Base-by-base conservation (phyloP, 1,140 invertebrate species). In the Diorhabda sublineata region DNA sequence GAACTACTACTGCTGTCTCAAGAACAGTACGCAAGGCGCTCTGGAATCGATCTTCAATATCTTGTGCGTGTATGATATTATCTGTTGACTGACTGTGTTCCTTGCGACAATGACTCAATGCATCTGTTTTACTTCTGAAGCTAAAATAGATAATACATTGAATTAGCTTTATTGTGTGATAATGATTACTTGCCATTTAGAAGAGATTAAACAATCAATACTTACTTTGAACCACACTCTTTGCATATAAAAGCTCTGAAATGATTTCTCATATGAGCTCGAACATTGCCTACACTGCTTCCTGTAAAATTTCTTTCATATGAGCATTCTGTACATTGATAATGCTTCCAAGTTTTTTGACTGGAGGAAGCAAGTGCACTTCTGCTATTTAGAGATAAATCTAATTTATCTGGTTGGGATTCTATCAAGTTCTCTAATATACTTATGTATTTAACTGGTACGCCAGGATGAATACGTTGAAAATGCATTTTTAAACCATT, bases 181-280 rank as follows among this genome's bases (percentile, higher is more conserved):
- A 26, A 26, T 26, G 26, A 26, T 26, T 26, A 26, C 26, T 26
- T 26, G 26, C 9, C 47, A 52, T 52, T 52, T 52, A 52, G 26
- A 52, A 6, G 47, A 52, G 47, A 52, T 52, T 52, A 5, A 6
- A 52, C 5, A 52, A 52, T 6, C 5, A 52, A 4, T 3, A 56
- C 61, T 63, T 8, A 42, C 64, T n/a, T 70, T 42, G 63, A 3
- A 4, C 11, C 11, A 45, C 76, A 77, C 6, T 60, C 11, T 2
- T 69, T 64, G 61, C 76, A 77, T 3, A 64, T 41, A 44, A 74
- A 64, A 9, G 74, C 63, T 43, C 64, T 69, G 56, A 73, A 67
- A 58, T 77, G 76, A 6, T 63, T 61, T 42, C 59, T 70, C 8
- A 77, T 26, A 60, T 77, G 76, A n/a, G 9, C n/a, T 42, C 69